phyloP scores from a whole-genome alignment of 2,113 vertebrate genomes.

The Pipra filicauda region DNA sequence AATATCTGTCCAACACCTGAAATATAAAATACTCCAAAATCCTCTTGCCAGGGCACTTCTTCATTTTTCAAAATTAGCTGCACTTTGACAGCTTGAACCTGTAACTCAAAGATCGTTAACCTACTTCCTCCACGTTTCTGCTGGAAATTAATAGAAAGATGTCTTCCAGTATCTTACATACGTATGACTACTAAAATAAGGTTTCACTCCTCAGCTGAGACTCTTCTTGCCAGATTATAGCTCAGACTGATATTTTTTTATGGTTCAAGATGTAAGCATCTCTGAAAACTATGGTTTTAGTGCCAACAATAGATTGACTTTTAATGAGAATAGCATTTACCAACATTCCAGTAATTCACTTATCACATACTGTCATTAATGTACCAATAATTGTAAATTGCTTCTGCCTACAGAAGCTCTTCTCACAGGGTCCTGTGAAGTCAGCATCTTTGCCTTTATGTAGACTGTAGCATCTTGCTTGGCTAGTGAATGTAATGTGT shows the following conservation, averaged over 20 bases:
- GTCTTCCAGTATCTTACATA: neutral
- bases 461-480: slow-evolving; percentile 56
- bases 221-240: slow-evolving; percentile 45
- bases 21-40: neutral
- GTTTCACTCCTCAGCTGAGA: slow-evolving; percentile 11
- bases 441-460: slow-evolving; percentile 66
- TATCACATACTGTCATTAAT: slow-evolving; percentile 33
- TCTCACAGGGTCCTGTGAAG: slow-evolving; percentile 33
- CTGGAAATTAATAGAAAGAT: neutral
- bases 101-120: neutral
- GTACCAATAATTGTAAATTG: slow-evolving; percentile 33
- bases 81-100: neutral
- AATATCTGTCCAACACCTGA: neutral
- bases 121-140: neutral
- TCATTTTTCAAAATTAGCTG: neutral
- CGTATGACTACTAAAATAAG: slow-evolving; percentile 33
- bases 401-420: slow-evolving; percentile 8
- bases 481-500: slow-evolving; percentile 63
- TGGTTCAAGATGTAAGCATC: neutral
- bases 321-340: slow-evolving; percentile 54
- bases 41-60: neutral
- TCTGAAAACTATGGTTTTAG: slow-evolving; percentile 44
- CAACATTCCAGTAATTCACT: neutral
- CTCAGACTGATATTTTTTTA: neutral
- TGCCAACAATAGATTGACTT: slow-evolving; percentile 53